Base-by-base conservation (phyloP, 2,888 invertebrate species). In the Craniophora ligustri region DNA sequence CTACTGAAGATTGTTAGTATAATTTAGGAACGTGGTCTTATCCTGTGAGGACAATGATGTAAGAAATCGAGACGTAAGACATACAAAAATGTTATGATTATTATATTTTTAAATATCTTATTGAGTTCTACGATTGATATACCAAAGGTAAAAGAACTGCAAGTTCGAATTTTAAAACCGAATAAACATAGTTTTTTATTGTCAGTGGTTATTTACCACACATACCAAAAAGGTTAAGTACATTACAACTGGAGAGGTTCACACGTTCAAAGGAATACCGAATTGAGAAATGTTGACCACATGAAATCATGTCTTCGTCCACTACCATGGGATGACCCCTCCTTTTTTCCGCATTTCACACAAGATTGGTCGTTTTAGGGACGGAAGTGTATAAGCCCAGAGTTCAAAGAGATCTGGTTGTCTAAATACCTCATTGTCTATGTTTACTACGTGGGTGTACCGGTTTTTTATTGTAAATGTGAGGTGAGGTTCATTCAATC, bases 361-460 rank as follows among this genome's bases (percentile, higher is more conserved):
- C 40, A 34, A 48, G 55, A 71, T 58, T 60, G 54, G 31, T 62
- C 53, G 48, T 57, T 68, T 59, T 54, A 59, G 62, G 63, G 64
- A 70, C 57, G 61, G 55, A 57, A 62, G 61, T 64, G 46, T 49
- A 58, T 66, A 67, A 69, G 67, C 66, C 58, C 53, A 46, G 62
- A 65, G 84, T 57, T 80, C 85, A 67, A 40, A 47, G 45, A 68
- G 71, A 56, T 70, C 67, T 86, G 85, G 86, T 80, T 77, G 73
- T 67, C 71, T 80, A 79, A 83, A 81, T 80, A 79, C 77, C 68
- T 82, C 79, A 84, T 88, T 86, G 85, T 87, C 85, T 81, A 84
- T 85, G 81, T 81, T 82, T 78, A 76, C 75, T 55, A 55, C 78
- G 88, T 88, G 85, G 88, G 87, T 77, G 84, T 84, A 85, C 88